Conservation (phyloP, 2,113 vertebrate genomes). For the Tichodroma muraria region DNA sequence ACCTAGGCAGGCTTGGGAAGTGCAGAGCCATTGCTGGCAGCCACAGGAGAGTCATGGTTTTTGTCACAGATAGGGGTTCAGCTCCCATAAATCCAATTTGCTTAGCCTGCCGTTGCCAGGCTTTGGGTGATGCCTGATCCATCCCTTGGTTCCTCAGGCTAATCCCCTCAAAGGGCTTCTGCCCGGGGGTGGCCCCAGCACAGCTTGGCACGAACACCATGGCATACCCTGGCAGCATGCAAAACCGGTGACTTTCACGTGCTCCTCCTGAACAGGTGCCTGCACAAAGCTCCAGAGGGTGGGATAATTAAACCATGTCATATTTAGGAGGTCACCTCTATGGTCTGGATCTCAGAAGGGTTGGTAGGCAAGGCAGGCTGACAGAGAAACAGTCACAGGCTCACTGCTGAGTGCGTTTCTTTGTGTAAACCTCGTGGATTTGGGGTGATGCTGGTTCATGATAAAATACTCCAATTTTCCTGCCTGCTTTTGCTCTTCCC, state of each 20-base stretch:
- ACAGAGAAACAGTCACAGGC: background rate
- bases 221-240: background rate
- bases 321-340: background rate
- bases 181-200: background rate
- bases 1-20: background rate
- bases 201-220: accelerated
- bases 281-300: background rate
- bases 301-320: background rate
- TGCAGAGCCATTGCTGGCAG: background rate
- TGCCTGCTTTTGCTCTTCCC: background rate
- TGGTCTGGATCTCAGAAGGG: background rate
- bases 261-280: conserved; percentile 6
- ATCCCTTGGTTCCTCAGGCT: background rate
- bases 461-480: background rate
- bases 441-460: background rate
- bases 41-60: accelerated
- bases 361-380: background rate
- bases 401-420: background rate
- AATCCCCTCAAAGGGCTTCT: background rate
- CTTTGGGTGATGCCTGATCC: background rate
- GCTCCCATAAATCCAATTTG: background rate
- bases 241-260: background rate
- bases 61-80: background rate
- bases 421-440: background rate
- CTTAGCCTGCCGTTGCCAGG: accelerated